Conservation (phyloP, 64 coral and sea anemone species). For the Pocillopora damicornis region DNA sequence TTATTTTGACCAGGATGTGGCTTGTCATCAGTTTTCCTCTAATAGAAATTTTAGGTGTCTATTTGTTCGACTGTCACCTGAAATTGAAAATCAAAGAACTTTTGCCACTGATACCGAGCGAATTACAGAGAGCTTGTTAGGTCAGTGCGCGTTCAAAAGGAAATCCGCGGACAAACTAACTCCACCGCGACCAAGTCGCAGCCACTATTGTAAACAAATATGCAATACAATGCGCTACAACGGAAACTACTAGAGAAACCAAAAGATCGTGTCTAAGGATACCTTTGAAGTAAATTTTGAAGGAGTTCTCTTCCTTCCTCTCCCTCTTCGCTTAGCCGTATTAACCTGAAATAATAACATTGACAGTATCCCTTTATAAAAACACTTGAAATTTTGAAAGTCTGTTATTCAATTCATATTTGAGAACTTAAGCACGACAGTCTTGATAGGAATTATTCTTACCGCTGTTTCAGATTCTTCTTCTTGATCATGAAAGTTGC, state of each 20-base stretch:
- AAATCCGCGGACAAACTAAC: too few relatives aligned
- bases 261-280: background rate
- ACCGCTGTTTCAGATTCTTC: background rate
- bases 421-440: too few relatives aligned
- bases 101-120: background rate
- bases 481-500: background rate
- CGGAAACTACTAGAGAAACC: background rate
- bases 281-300: background rate
- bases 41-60: background rate
- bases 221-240: too few relatives aligned
- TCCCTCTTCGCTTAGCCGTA: background rate
- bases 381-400: background rate
- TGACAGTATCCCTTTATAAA: background rate
- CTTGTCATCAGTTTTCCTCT: too few relatives aligned
- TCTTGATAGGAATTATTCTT: background rate
- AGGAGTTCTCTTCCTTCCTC: background rate
- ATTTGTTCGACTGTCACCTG: background rate
- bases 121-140: background rate
- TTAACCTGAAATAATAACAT: background rate
- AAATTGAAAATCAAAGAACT: background rate
- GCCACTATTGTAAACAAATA: background rate
- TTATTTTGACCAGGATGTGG: too few relatives aligned
- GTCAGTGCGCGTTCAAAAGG: background rate
- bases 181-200: constrained; percentile 1
- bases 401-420: background rate